A percentile compares a stretch with the other conserved stretches of the same genome.
These are phyloP conservation scores for Lophochroa leadbeateri DNA, from an alignment of 2,113 vertebrate species.

Conservation along the genomic window DNA sequence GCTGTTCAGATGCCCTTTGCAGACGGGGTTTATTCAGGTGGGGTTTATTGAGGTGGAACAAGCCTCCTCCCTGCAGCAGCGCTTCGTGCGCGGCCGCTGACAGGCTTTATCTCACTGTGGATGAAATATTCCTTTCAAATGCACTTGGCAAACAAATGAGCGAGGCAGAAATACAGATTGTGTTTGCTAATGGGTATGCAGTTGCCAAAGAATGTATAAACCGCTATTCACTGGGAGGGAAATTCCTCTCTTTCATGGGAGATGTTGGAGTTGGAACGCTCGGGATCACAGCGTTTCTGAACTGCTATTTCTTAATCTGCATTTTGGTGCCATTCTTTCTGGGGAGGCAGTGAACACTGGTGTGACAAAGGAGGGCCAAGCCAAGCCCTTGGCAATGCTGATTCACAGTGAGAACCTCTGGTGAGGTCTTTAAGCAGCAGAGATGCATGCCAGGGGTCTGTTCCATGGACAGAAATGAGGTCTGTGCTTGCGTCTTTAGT, in stretches of 20 bases:
- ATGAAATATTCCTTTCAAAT: neutral
- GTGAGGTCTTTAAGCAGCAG: neutral
- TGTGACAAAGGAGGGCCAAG: neutral
- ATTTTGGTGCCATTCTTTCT: neutral
- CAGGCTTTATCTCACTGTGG: neutral
- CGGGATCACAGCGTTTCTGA: neutral
- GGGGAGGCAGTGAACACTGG: rapidly evolving
- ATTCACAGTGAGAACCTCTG: neutral
- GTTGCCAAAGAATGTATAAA: neutral
- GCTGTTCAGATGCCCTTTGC: neutral
- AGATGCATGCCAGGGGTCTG: neutral
- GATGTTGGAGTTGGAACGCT: neutral
- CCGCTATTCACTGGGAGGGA: neutral
- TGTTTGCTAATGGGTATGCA: neutral
- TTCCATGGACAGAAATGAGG: rapidly evolving
- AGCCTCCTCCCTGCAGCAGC: neutral
- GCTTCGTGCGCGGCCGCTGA: rapidly evolving
- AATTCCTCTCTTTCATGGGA: neutral
- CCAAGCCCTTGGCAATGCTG: neutral
- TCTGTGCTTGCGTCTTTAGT: neutral
- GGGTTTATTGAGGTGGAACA: neutral
- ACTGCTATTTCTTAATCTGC: rapidly evolving
- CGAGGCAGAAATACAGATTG: slow-evolving; percentile 9
- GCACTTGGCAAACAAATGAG: neutral
- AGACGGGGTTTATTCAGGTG: neutral